phyloP scores from a whole-genome alignment of 1,140 invertebrate genomes.

The Rhizoglyphus robini region DNA sequence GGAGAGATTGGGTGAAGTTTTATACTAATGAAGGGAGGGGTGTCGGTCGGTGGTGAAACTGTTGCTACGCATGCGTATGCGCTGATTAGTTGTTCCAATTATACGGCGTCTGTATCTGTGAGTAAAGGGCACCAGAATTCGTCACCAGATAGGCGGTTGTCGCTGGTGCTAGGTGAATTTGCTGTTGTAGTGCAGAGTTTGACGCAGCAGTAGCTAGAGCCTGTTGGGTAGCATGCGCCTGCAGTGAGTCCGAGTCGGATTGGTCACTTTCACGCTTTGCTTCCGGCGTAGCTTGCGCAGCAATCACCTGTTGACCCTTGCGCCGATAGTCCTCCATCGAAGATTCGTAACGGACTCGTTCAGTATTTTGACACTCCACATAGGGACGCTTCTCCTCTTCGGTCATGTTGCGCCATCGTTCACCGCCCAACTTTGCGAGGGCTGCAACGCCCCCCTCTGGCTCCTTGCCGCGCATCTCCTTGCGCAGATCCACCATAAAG shows the following conservation, averaged over 20 bases:
- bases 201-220: not conserved
- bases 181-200: not conserved
- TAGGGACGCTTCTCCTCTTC: slow-evolving; percentile 30
- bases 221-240: not conserved
- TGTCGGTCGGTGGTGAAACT: not conserved
- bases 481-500: slow-evolving; percentile 30
- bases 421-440: slow-evolving; percentile 30
- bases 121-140: slow-evolving; percentile 9
- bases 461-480: slow-evolving; percentile 31
- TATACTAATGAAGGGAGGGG: not conserved
- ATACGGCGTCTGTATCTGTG: slow-evolving; percentile 17
- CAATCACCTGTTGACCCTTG: slow-evolving; percentile 23
- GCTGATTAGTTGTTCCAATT: slow-evolving; percentile 15
- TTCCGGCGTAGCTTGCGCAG: not conserved
- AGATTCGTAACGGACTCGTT: slow-evolving; percentile 28
- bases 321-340: slow-evolving; percentile 30
- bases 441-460: slow-evolving; percentile 31
- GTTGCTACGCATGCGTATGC: too few species aligned
- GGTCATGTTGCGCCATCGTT: slow-evolving; percentile 29
- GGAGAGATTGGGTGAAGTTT: not conserved
- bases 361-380: slow-evolving; percentile 29
- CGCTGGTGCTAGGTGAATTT: slow-evolving; percentile 11
- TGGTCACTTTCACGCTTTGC: not conserved
- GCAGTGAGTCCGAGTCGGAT: slow-evolving; percentile 1
- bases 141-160: slow-evolving; percentile 14